These are phyloP conservation scores for Ligdia adustata DNA, from an alignment of 2,888 invertebrate genomes.

Conservation along the genomic window DNA sequence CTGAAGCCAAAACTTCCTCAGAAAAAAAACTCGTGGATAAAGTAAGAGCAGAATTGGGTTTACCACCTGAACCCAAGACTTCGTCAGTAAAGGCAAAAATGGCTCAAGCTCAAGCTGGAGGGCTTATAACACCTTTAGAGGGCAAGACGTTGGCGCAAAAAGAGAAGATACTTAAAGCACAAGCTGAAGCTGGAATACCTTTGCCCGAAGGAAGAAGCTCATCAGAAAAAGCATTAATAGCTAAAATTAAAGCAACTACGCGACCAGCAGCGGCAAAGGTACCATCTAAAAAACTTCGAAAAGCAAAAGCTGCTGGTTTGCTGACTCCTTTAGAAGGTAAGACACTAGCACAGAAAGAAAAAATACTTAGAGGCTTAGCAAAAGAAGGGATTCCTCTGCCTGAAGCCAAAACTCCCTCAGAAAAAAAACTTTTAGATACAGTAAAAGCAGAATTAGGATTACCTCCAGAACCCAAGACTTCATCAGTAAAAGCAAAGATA, in stretches of 20 bases:
- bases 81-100: conserved; percentile 40
- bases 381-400: conserved; percentile 42
- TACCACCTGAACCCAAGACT: conserved; percentile 3
- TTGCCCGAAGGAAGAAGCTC: conserved; percentile 41
- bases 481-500: conserved; percentile 17
- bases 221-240: conserved; percentile 40
- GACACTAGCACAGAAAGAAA: conserved; percentile 40
- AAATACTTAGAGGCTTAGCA: conserved; percentile 36
- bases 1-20: conserved; percentile 39
- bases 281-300: conserved; percentile 13
- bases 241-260: conserved; percentile 32
- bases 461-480: conserved; percentile 8
- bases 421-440: conserved; percentile 39
- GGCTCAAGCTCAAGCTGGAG: conserved; percentile 44
- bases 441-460: conserved; percentile 29
- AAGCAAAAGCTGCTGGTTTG: conserved; percentile 10
- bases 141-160: conserved; percentile 40
- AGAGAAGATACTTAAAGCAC: conserved; percentile 38
- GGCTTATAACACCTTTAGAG: conserved; percentile 35
- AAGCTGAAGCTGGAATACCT: conserved; percentile 40
- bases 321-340: conserved; percentile 39
- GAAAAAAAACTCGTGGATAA: conserved; percentile 41
- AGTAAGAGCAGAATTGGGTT: conserved; percentile 32
- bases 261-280: conserved; percentile 5
- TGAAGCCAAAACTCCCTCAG: conserved; percentile 41